These are phyloP conservation scores for Muntiacus reevesi DNA, from an alignment of 2,113 vertebrate genomes.

Conservation along the genomic window DNA sequence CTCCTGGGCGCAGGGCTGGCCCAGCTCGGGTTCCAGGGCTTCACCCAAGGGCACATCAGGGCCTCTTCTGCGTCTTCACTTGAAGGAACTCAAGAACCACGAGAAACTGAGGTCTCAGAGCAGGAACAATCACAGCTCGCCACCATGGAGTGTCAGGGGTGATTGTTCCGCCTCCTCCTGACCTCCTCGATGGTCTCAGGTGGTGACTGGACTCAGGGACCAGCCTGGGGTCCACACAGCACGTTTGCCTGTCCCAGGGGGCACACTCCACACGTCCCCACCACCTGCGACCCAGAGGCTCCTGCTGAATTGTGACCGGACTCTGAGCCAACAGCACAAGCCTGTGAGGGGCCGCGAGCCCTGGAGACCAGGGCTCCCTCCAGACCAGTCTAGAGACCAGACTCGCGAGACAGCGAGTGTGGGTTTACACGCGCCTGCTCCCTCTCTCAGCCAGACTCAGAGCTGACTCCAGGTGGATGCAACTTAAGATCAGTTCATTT, in stretches of 20 bases:
- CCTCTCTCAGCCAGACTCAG: background rate
- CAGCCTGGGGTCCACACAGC: background rate
- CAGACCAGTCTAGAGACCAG: too few species aligned
- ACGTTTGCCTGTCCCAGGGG: background rate
- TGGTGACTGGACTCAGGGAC: background rate
- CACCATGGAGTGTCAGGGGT: background rate
- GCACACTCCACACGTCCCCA: too few species aligned
- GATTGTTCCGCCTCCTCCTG: too few species aligned
- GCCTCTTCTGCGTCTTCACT: background rate
- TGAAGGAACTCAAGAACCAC: background rate
- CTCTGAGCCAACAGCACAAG: background rate
- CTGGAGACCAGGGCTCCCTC: too few species aligned
- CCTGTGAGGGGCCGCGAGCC: accelerated
- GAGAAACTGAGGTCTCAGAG: background rate
- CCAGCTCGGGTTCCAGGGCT: background rate
- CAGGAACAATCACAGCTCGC: background rate
- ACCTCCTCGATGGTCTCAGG: accelerated
- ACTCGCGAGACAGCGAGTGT: accelerated
- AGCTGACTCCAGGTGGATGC: background rate
- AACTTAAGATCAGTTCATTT: too few species aligned
- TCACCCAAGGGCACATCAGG: background rate
- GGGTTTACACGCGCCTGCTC: accelerated
- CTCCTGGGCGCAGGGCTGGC: background rate
- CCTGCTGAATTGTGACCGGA: background rate
- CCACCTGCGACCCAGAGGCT: background rate